Evolutionary conservation across 1,140 invertebrate species (phyloP).

Genomic region (Heliconius eleuchia): DNA sequence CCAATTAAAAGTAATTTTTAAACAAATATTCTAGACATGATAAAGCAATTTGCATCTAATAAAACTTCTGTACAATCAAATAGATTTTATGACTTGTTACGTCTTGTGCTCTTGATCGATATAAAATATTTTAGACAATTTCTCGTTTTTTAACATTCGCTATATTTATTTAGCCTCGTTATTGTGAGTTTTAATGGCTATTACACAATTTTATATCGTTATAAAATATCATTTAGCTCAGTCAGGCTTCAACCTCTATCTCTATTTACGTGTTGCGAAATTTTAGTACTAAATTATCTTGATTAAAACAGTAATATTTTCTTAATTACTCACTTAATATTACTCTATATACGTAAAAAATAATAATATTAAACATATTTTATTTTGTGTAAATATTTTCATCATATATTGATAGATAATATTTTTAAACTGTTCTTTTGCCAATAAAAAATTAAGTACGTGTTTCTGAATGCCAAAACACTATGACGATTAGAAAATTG

Average conservation of each 20-base stretch:
- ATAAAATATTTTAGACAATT: slow-evolving; percentile 16
- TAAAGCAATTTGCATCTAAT: slow-evolving; percentile 32
- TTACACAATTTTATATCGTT: slow-evolving; percentile 12
- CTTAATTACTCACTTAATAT: background rate
- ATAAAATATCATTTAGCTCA: slow-evolving; percentile 11
- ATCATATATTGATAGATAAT: background rate
- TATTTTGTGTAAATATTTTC: background rate
- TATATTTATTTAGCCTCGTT: slow-evolving; percentile 16
- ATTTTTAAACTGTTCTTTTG: background rate
- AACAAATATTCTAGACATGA: slow-evolving; percentile 31
- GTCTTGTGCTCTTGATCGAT: background rate
- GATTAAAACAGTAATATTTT: slow-evolving; percentile 2
- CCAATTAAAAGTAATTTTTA: slow-evolving; percentile 30
- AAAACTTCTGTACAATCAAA: slow-evolving; percentile 28
- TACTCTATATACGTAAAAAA: background rate
- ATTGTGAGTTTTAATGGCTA: background rate
- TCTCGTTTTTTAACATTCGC: slow-evolving; percentile 15
- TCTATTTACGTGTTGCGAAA: background rate
- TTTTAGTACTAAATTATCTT: background rate
- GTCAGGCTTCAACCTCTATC: slow-evolving; percentile 1
- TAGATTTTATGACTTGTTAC: slow-evolving; percentile 22
- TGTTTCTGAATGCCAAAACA: background rate
- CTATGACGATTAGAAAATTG: background rate
- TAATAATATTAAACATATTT: background rate
- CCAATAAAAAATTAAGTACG: background rate